A percentile compares a stretch with the other conserved stretches of the same genome.
These are phyloP conservation scores for Philopedon plagiatum DNA, from an alignment of 2,888 invertebrate genomes.

Conservation along the genomic window DNA sequence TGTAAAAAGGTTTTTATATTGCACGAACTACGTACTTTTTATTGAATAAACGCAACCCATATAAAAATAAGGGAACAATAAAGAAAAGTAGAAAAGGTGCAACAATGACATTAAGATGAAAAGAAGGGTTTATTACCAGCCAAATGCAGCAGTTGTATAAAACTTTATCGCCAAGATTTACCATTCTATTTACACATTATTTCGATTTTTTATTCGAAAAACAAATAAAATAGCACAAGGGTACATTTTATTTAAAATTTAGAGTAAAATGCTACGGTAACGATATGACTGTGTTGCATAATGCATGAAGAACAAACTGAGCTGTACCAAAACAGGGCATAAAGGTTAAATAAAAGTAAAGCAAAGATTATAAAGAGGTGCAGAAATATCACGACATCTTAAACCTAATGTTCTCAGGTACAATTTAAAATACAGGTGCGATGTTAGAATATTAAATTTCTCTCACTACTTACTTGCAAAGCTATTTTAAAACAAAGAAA, in stretches of 20 bases:
- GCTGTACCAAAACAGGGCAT: not conserved
- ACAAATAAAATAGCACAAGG: not conserved
- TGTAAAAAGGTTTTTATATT: too few species aligned
- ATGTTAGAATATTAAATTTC: too few species aligned
- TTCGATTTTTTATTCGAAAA: slow-evolving; percentile 5
- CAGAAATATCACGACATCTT: not conserved
- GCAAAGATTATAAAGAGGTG: not conserved
- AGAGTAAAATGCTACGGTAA: not conserved
- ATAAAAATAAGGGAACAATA: slow-evolving; percentile 1
- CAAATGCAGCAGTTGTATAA: slow-evolving; percentile 7
- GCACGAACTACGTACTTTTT: too few species aligned
- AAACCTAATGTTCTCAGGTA: not conserved
- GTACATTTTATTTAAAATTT: slow-evolving; percentile 10
- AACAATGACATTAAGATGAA: not conserved
- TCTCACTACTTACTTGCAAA: too few species aligned
- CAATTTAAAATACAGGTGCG: too few species aligned
- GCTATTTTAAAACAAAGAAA: too few species aligned
- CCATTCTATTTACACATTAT: slow-evolving; percentile 17
- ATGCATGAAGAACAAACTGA: slow-evolving; percentile 10
- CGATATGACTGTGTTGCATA: slow-evolving; percentile 1
- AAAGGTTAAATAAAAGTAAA: not conserved
- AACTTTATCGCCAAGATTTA: slow-evolving; percentile 14
- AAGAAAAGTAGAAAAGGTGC: not conserved
- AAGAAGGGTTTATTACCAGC: slow-evolving; percentile 5
- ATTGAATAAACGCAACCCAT: not conserved